Conservation (phyloP, 2,888 invertebrate species). For the Drosophila suboccidentalis region DNA sequence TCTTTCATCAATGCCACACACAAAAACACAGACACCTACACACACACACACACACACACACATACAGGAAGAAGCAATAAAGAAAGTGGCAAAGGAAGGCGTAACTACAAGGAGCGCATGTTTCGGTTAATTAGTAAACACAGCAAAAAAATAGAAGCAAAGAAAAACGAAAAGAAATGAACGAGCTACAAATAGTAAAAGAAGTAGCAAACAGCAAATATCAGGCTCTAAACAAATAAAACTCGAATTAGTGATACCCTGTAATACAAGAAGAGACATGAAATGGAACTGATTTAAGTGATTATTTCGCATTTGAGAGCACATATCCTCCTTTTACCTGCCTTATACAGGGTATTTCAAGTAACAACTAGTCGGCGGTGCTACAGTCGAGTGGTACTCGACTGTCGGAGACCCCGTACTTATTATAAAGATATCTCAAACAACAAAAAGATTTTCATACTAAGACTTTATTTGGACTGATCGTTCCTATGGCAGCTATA, state of each 20-base stretch:
- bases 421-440: too few species aligned
- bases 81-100: constrained; percentile 66
- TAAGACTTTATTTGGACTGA: too few species aligned
- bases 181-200: constrained; percentile 59
- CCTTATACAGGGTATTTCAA: constrained; percentile 39
- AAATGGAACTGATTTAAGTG: neutral
- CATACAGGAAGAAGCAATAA: constrained; percentile 31
- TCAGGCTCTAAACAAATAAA: neutral
- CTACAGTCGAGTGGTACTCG: too few species aligned
- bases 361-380: too few species aligned
- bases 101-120: constrained; percentile 74
- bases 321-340: too few species aligned
- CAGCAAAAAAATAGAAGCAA: constrained; percentile 25
- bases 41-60: neutral
- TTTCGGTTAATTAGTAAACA: constrained; percentile 80
- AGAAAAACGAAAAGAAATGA: constrained; percentile 35
- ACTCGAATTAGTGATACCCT: constrained; percentile 5
- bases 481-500: too few species aligned
- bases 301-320: too few species aligned
- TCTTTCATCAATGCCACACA: constrained; percentile 76
- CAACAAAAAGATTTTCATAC: too few species aligned
- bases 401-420: too few species aligned
- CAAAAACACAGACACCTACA: constrained; percentile 18
- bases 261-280: neutral
- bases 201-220: constrained; percentile 29